Conservation (phyloP, 2,888 invertebrate genomes). For the Apotomis betuletana region DNA sequence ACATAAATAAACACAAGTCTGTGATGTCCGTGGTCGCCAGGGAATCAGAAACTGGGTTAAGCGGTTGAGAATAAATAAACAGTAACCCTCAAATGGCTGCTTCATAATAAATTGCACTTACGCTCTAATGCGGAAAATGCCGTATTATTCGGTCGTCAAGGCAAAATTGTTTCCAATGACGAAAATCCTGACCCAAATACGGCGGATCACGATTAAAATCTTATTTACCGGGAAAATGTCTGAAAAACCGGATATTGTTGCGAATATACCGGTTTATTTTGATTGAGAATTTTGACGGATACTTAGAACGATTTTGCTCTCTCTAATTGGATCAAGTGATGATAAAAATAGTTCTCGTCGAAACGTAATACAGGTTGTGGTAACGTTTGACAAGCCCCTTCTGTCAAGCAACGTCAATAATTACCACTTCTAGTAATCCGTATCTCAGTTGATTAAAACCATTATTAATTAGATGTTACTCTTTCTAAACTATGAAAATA, state of each 20-base stretch:
- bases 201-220: slow-evolving; percentile 18
- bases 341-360: too few species aligned
- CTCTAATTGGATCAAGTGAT: background rate
- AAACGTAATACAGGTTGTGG: background rate
- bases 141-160: slow-evolving; percentile 9
- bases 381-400: too few species aligned
- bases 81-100: slow-evolving; percentile 2
- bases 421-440: too few species aligned
- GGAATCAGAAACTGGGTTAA: too few species aligned
- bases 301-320: background rate
- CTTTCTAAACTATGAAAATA: too few species aligned
- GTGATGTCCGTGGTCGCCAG: too few species aligned
- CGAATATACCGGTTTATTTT: background rate
- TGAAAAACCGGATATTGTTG: background rate
- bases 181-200: slow-evolving; percentile 15
- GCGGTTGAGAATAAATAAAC: background rate
- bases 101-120: background rate
- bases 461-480: too few species aligned
- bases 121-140: slow-evolving; percentile 5
- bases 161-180: slow-evolving; percentile 3
- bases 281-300: background rate
- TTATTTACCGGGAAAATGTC: slow-evolving; percentile 20
- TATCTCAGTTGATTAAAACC: too few species aligned
- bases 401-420: too few species aligned
- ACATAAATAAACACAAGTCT: too few species aligned